phyloP scores from a whole-genome alignment of 2,797 vertebrate genomes.

The Premnoplex brunnescens region DNA sequence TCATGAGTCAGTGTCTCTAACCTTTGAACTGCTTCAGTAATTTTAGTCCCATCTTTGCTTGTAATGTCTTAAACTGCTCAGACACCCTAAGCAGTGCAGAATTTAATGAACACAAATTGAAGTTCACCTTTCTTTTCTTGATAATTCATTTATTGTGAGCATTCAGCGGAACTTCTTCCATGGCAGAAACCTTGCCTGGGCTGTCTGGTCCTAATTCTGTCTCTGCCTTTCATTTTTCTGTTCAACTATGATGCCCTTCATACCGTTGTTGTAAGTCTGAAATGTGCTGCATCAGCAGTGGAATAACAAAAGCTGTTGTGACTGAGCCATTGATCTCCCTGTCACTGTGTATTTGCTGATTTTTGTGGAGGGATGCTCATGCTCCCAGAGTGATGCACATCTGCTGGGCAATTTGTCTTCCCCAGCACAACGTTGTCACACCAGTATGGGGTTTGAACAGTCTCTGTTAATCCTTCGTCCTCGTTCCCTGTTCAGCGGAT shows the following conservation, averaged over 20 bases:
- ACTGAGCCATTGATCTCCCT: background rate
- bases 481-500: background rate
- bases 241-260: background rate
- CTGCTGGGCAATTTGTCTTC: background rate
- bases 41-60: background rate
- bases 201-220: background rate
- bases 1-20: background rate
- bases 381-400: background rate
- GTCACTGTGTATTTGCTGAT: background rate
- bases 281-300: background rate
- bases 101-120: background rate
- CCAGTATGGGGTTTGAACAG: background rate
- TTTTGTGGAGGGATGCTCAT: background rate
- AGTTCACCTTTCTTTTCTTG: background rate
- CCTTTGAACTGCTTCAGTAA: background rate
- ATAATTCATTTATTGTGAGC: background rate
- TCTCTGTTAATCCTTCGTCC: background rate
- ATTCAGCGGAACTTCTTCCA: background rate
- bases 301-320: background rate
- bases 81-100: background rate
- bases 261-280: background rate
- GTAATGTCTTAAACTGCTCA: background rate
- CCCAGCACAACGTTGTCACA: background rate
- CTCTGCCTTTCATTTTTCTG: background rate
- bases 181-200: background rate